Conservation (phyloP, 2,888 invertebrate species). For the Miltochrista miniata region DNA sequence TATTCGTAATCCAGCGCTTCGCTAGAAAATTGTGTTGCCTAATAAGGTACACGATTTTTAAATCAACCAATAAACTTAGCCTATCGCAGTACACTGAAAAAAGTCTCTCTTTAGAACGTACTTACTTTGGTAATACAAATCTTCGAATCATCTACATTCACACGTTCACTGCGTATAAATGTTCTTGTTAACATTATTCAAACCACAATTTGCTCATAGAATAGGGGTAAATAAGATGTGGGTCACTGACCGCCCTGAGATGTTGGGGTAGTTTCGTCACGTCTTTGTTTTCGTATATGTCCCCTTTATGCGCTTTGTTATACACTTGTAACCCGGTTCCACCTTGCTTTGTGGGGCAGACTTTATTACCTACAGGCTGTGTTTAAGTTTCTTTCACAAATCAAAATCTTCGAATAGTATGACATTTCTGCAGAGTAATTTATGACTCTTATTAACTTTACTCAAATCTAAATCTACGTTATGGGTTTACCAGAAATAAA, state of each 20-base stretch:
- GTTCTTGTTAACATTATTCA: constrained; percentile 41
- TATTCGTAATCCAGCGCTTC: too few species aligned
- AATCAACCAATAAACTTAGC: too few species aligned
- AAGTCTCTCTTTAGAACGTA: too few species aligned
- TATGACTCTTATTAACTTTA: too few species aligned
- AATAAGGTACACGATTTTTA: too few species aligned
- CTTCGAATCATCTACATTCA: background rate
- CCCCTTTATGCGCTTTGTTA: constrained; percentile 62
- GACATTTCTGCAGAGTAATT: too few species aligned
- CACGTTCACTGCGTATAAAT: constrained; percentile 1
- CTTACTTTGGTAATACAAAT: background rate
- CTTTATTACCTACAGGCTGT: constrained; percentile 49
- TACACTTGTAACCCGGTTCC: constrained; percentile 65
- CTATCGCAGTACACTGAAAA: too few species aligned
- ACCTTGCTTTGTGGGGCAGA: constrained; percentile 59
- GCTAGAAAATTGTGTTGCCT: too few species aligned
- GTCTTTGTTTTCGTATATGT: constrained; percentile 62
- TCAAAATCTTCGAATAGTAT: too few species aligned
- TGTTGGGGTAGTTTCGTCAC: constrained; percentile 53
- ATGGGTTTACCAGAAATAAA: too few species aligned
- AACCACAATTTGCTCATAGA: constrained; percentile 41
- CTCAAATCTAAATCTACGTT: too few species aligned
- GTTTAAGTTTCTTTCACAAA: background rate
- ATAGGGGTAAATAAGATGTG: constrained; percentile 39
- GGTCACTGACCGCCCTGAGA: constrained; percentile 61